Evolutionary conservation across 2,113 vertebrate species (phyloP).

Genomic region (Crotalus horridus): DNA sequence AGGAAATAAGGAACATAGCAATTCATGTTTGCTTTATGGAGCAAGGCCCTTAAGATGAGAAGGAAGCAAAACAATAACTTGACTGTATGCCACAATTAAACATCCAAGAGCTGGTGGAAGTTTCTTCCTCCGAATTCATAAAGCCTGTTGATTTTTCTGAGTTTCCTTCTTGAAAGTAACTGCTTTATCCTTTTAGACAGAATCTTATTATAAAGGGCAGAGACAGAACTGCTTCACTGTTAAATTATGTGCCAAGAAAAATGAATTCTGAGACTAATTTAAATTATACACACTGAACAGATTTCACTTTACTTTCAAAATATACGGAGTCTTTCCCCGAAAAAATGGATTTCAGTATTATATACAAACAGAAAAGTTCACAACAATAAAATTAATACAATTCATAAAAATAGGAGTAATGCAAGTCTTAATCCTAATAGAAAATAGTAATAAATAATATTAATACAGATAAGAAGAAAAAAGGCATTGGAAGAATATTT

Average conservation of each 20-base stretch:
- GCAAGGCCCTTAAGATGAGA: background rate
- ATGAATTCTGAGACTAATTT: background rate
- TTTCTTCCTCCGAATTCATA: constrained; percentile 33
- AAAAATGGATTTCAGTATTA: background rate
- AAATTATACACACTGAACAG: background rate
- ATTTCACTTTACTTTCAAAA: background rate
- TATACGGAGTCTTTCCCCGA: background rate
- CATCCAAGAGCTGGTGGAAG: background rate
- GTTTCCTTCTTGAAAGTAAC: constrained; percentile 11
- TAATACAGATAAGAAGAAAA: background rate
- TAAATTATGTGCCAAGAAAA: background rate
- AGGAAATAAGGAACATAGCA: constrained; percentile 2
- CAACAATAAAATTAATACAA: background rate
- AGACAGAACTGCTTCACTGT: background rate
- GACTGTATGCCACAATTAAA: constrained; percentile 2
- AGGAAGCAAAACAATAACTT: constrained; percentile 17
- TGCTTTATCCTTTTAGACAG: constrained; percentile 2
- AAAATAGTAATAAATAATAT: background rate
- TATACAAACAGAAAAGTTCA: background rate
- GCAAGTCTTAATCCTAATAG: background rate
- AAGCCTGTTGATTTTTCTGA: constrained; percentile 6
- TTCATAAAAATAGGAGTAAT: background rate
- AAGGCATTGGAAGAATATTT: background rate
- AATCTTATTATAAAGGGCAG: constrained; percentile 8
- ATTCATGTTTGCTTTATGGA: constrained; percentile 16